These are phyloP conservation scores for Bovichtus variegatus DNA, from an alignment of 2,797 vertebrate species.

Conservation along the genomic window DNA sequence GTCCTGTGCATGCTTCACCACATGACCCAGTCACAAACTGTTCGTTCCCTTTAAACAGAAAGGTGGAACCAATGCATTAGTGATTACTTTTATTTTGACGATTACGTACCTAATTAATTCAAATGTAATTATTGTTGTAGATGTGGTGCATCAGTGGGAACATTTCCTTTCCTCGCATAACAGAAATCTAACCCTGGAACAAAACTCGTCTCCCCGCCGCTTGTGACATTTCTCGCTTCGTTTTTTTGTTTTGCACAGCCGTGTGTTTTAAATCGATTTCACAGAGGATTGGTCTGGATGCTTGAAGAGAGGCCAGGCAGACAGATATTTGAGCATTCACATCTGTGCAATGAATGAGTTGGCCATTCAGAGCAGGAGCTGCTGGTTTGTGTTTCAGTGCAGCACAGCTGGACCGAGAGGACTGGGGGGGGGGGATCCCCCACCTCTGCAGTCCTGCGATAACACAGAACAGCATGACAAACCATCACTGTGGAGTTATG, in stretches of 20 bases:
- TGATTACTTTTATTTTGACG: neutral
- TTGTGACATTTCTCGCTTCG: neutral
- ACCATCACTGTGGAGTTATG: slow-evolving; percentile 3
- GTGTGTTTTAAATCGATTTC: slow-evolving; percentile 54
- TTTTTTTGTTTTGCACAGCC: slow-evolving; percentile 1
- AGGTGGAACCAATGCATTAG: neutral
- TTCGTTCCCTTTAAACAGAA: neutral
- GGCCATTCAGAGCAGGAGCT: slow-evolving; percentile 45
- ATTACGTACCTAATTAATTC: neutral
- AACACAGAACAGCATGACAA: slow-evolving; percentile 45
- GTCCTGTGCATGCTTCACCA: slow-evolving; percentile 20
- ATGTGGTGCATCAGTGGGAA: neutral
- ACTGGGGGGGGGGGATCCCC: slow-evolving; percentile 31
- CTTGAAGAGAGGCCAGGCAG: slow-evolving; percentile 47
- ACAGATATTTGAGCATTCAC: slow-evolving; percentile 61
- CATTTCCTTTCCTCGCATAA: neutral
- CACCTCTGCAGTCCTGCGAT: neutral
- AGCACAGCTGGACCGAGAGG: slow-evolving; percentile 74
- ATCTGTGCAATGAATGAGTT: slow-evolving; percentile 63
- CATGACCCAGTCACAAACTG: slow-evolving; percentile 13
- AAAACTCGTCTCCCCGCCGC: slow-evolving; percentile 1
- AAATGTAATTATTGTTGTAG: neutral
- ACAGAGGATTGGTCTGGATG: slow-evolving; percentile 46
- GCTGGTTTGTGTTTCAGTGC: slow-evolving; percentile 69
- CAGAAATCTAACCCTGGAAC: slow-evolving; percentile 1